A percentile compares a stretch with the other conserved stretches of the same genome.
phyloP scores from a whole-genome alignment of 2,113 vertebrate genomes.

The Litocranius walleri region DNA sequence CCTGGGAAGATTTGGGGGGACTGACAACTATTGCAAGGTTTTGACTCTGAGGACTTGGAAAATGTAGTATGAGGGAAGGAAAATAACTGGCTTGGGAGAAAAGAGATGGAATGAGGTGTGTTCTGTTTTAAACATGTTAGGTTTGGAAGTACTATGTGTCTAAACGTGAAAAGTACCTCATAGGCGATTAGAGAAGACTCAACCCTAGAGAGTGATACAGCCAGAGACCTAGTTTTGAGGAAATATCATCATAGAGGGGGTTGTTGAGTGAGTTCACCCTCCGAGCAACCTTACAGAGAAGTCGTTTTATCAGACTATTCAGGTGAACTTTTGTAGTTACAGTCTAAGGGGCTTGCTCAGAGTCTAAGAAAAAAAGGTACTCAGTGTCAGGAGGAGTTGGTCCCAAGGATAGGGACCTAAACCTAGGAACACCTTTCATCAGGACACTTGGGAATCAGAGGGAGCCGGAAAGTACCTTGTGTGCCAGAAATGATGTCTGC shows the following conservation, averaged over 20 bases:
- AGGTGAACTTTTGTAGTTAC: background rate
- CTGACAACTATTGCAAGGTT: background rate
- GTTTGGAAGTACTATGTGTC: background rate
- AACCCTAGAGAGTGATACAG: background rate
- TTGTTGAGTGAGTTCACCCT: background rate
- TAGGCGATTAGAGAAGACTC: background rate
- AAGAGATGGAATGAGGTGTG: background rate
- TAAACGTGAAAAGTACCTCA: slow-evolving; percentile 2
- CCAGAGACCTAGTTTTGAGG: background rate
- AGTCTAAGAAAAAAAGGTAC: background rate
- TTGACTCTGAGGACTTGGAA: background rate
- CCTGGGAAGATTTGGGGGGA: background rate
- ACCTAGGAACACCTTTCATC: background rate
- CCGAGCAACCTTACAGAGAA: background rate
- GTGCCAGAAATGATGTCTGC: background rate
- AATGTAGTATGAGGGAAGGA: background rate
- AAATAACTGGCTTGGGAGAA: background rate
- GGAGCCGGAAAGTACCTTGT: slow-evolving; percentile 25
- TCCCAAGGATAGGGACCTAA: background rate
- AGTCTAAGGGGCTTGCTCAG: background rate
- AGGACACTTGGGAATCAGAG: slow-evolving; percentile 7
- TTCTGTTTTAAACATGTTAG: background rate
- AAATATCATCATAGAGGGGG: background rate
- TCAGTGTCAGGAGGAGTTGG: background rate
- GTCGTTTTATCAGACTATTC: background rate